Base-by-base conservation (phyloP, 2,888 invertebrate species). In the Arge pagana region DNA sequence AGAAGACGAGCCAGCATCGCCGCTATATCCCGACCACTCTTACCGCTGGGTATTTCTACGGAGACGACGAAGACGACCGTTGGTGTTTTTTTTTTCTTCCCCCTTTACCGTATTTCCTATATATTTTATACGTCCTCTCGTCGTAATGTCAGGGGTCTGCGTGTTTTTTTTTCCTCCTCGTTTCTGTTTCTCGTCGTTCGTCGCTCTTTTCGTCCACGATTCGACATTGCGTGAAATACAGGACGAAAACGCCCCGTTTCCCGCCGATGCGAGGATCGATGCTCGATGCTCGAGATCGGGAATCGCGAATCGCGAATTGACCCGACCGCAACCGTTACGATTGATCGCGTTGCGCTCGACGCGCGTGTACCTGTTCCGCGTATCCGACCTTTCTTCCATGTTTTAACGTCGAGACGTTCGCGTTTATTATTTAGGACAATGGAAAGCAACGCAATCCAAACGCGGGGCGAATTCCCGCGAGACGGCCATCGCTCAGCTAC, bases 1-100 rank as follows among this genome's bases (percentile, higher is more conserved):
- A 77, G 71, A 62, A 74, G 82, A 64, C 73, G 83, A 59, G 82
- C 82, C 45, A 82, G 82, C 62, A 80, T 82, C 54, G 81, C 82
- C 5, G 78, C 80, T 45, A 78, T 81, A 55, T 76, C 78, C 15
- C 78, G 80, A 61, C 77, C 78, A n/a, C n/a, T n/a, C n/a, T n/a
- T n/a, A n/a, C n/a, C n/a, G 21, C 70, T 77, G 51, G 71, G 68
- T 56, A 67, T 52, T 51, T 58, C 63, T 18, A 71, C 67, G 56
- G 74, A 72, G 35, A 58, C 63, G 43, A 55, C 64, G 61, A 75
- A 76, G 71, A 74, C 70, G 73, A 70, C 63, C 56, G 51, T 36
- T 43, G 50, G 48, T 54, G 54, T 24, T 43, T 33, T 33, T 33
- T 33, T 50, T 16, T 49, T 23, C 37, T 36, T 49, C 26, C 6